phyloP scores from a whole-genome alignment of 2,888 invertebrate genomes.

The Ctena decussata region DNA sequence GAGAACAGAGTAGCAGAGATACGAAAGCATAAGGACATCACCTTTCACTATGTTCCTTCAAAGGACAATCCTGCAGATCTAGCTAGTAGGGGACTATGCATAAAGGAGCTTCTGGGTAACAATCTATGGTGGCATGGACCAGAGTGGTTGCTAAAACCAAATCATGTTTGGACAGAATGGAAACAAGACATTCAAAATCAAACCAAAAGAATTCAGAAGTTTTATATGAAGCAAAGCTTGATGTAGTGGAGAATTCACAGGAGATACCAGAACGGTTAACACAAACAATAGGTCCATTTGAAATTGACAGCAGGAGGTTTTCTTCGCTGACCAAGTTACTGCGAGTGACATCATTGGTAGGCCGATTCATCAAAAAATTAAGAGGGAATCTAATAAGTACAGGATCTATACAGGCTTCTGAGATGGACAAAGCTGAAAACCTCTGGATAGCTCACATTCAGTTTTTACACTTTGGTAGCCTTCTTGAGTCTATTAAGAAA shows the following conservation, averaged over 20 bases:
- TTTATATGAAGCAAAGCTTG: not conserved
- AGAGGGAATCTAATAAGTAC: not conserved
- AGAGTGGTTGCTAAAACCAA: not conserved
- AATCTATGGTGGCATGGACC: not conserved
- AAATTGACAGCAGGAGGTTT: not conserved
- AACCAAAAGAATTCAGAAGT: not conserved
- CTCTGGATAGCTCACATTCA: not conserved
- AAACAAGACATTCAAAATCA: not conserved
- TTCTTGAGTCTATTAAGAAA: not conserved
- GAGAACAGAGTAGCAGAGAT: not conserved
- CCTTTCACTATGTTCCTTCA: not conserved
- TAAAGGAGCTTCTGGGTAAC: not conserved
- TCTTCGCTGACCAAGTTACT: not conserved
- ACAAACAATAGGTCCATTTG: not conserved
- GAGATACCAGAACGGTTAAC: not conserved
- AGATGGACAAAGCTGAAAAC: not conserved
- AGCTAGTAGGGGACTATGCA: not conserved
- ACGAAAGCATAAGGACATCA: not conserved
- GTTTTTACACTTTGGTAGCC: not conserved
- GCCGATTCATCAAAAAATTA: not conserved
- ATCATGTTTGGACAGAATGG: not conserved
- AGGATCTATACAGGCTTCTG: not conserved
- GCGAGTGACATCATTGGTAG: not conserved
- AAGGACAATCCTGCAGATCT: conserved; percentile 2
- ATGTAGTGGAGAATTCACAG: not conserved